These are phyloP conservation scores for Oscheius sp. DNA, from an alignment of 2,888 invertebrate genomes.

Conservation along the genomic window DNA sequence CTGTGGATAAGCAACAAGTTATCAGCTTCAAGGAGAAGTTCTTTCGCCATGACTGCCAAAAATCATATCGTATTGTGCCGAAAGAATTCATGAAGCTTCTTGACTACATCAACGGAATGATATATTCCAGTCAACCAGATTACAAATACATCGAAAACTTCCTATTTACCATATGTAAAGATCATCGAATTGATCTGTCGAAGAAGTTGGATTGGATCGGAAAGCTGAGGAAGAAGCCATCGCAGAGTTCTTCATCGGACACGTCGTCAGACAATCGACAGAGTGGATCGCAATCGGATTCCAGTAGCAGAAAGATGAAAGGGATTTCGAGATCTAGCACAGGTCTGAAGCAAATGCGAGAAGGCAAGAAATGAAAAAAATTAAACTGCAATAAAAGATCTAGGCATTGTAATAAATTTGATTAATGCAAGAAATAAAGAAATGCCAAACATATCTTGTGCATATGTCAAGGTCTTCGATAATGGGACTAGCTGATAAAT, in stretches of 20 bases:
- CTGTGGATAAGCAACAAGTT: constrained; percentile 29
- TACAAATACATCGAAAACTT: constrained; percentile 4
- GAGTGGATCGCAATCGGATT: constrained; percentile 3
- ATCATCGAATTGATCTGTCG: constrained; percentile 1
- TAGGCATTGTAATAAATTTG: too few relatives aligned
- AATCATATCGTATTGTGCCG: constrained; percentile 1
- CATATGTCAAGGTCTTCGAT: too few relatives aligned
- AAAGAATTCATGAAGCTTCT: constrained; percentile 21
- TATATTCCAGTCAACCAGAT: constrained; percentile 20
- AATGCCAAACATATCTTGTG: too few relatives aligned
- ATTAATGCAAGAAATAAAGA: too few relatives aligned
- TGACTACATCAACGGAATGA: constrained; percentile 12
- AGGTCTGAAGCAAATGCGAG: too few relatives aligned
- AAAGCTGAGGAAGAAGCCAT: constrained; percentile 25
- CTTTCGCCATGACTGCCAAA: constrained; percentile 4
- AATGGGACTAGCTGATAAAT: too few relatives aligned
- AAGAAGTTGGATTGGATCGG: constrained; percentile 32
- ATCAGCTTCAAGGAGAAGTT: constrained; percentile 24
- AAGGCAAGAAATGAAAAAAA: too few relatives aligned
- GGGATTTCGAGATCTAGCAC: too few relatives aligned
- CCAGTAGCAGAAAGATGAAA: too few relatives aligned
- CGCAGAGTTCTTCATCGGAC: background rate
- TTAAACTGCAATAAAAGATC: too few relatives aligned
- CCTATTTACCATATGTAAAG: background rate
- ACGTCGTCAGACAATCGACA: constrained; percentile 7